Evolutionary conservation across 2,797 vertebrate species (phyloP).

Genomic region (Astyanax mexicanus): DNA sequence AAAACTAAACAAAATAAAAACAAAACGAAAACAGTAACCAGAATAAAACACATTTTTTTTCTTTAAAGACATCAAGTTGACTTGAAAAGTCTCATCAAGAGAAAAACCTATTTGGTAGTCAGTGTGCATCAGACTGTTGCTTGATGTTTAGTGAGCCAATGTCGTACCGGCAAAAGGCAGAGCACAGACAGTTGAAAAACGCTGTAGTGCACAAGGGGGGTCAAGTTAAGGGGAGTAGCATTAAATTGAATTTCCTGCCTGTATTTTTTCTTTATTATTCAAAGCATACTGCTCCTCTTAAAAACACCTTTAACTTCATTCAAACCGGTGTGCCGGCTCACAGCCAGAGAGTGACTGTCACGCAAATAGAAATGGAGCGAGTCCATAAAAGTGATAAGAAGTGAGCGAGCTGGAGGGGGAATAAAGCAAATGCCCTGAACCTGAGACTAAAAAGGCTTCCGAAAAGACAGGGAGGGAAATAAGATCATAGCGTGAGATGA

Average conservation of each 20-base stretch:
- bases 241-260: neutral
- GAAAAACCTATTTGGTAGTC: slow-evolving; percentile 36
- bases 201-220: neutral
- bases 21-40: neutral
- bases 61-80: slow-evolving; percentile 16
- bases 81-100: slow-evolving; percentile 11
- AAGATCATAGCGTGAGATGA: slow-evolving; percentile 24
- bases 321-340: neutral
- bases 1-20: slow-evolving; percentile 8
- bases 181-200: neutral
- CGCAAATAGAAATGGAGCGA: slow-evolving; percentile 28
- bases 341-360: slow-evolving; percentile 15
- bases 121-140: slow-evolving; percentile 33
- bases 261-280: neutral
- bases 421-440: slow-evolving; percentile 73
- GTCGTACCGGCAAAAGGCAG: slow-evolving; percentile 3
- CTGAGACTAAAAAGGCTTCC: slow-evolving; percentile 77
- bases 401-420: slow-evolving; percentile 47
- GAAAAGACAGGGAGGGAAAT: slow-evolving; percentile 62
- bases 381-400: slow-evolving; percentile 37
- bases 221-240: slow-evolving; percentile 5
- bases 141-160: slow-evolving; percentile 8
- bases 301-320: slow-evolving; percentile 17
- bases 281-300: slow-evolving; percentile 9
- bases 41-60: slow-evolving; percentile 31